Conservation (phyloP, 2,888 invertebrate species). For the Acrocyrtus sp. region DNA sequence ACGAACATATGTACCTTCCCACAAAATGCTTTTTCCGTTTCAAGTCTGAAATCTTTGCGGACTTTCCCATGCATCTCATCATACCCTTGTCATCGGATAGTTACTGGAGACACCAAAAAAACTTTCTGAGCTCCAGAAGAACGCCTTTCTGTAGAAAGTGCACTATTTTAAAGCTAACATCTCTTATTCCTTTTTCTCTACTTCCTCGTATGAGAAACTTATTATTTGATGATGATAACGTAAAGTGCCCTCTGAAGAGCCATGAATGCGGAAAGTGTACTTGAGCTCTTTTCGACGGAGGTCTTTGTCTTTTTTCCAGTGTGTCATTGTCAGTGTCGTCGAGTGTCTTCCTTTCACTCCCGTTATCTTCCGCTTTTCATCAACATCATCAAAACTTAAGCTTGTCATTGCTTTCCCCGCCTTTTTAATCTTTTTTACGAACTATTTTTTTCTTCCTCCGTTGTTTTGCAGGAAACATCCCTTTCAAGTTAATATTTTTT, state of each 20-base stretch:
- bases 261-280: conserved; percentile 29
- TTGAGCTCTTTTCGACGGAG: neutral
- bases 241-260: conserved; percentile 39
- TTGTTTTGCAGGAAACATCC: neutral
- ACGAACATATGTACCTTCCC: too few species aligned
- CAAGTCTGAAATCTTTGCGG: too few species aligned
- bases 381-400: conserved; percentile 15
- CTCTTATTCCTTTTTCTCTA: too few species aligned
- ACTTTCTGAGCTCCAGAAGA: too few species aligned
- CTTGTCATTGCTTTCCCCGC: neutral
- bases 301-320: too few species aligned
- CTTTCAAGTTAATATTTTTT: neutral
- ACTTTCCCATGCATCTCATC: too few species aligned
- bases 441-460: neutral
- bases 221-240: conserved; percentile 29
- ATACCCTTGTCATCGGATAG: too few species aligned
- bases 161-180: too few species aligned
- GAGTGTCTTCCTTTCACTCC: conserved; percentile 8
- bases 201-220: too few species aligned
- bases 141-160: too few species aligned
- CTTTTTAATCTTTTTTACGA: neutral
- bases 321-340: conserved; percentile 3
- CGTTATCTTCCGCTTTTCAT: conserved; percentile 1
- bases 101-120: too few species aligned
- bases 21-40: too few species aligned